phyloP scores from a whole-genome alignment of 2,113 vertebrate species.

The Phalacrocorax brasilianus region DNA sequence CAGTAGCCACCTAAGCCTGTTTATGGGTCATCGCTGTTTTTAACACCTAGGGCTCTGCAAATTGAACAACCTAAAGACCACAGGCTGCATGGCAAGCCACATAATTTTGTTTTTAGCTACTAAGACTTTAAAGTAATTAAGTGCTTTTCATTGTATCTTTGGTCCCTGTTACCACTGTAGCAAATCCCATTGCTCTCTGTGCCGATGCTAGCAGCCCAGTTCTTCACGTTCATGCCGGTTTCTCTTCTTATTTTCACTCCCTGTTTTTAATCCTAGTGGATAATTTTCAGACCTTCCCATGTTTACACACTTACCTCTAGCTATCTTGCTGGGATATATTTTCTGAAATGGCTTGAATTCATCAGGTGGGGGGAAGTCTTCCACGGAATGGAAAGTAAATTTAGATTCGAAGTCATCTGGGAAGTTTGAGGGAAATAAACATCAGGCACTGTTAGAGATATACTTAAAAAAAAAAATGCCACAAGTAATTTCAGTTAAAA shows the following conservation, averaged over 20 bases:
- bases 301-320: conserved; percentile 79
- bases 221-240: not conserved
- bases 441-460: not conserved
- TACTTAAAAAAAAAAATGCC: not conserved
- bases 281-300: not conserved
- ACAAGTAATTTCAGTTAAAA: not conserved
- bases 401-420: conserved; percentile 97
- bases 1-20: not conserved
- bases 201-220: not conserved
- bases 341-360: conserved; percentile 90
- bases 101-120: not conserved
- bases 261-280: not conserved
- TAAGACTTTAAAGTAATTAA: not conserved
- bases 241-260: not conserved
- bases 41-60: not conserved
- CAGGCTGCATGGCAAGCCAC: not conserved
- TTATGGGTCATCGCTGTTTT: not conserved
- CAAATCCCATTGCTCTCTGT: not conserved
- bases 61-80: not conserved
- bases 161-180: not conserved
- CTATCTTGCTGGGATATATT: conserved; percentile 92
- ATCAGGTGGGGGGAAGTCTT: conserved; percentile 94
- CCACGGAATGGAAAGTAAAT: conserved; percentile 94
- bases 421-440: conserved; percentile 19
- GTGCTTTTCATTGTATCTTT: not conserved